Base-by-base conservation (phyloP, 1,140 invertebrate genomes). In the Arion vulgaris region DNA sequence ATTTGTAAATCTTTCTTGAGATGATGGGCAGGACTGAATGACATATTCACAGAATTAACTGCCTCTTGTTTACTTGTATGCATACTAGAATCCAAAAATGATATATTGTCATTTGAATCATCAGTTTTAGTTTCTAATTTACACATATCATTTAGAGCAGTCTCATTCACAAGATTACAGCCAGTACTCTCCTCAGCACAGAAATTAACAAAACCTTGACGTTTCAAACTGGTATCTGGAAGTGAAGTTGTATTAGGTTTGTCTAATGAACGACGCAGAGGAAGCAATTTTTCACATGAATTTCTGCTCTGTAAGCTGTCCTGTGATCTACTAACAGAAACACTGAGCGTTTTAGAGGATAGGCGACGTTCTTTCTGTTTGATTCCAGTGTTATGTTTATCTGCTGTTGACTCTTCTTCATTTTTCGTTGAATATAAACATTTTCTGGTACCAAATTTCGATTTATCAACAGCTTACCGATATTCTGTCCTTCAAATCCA, bases 231-330 rank as follows among this genome's bases (percentile, higher is more conserved):
- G 36, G 13, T 82, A 38, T 49, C 39, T 0, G 38, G 28, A 28
- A 51, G 23, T 49, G 73, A 32, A 19, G 39, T 19, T 41, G 57
- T 11, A 11, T 71, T 23, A 19, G 62, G 62, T 26, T 32, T 68
- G 78, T 69, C 78, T 28, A 71, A 41, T 17, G 66, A 69, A 41
- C 69, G 78, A 15, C 78, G 26, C 9, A 73, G 32, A 38, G 49
- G 68, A 57, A 68, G 49, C 23, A 57, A n/a, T 81, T 73, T 72
- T 9, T 71, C 1, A 57, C 5, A 51, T 38, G 34, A 34, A 32
- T 15, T 15, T 53, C n/a, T 51, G 28, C n/a, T 7, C 36, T 17
- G 17, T 73, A 73, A 9, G n/a, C 23, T 5, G 51, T 81, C 49
- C 15, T n/a, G 26, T 41, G 69, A 53, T 39, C 73, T 71, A 69